phyloP scores from a whole-genome alignment of 2,797 vertebrate species.

The Discoglossus pictus region DNA sequence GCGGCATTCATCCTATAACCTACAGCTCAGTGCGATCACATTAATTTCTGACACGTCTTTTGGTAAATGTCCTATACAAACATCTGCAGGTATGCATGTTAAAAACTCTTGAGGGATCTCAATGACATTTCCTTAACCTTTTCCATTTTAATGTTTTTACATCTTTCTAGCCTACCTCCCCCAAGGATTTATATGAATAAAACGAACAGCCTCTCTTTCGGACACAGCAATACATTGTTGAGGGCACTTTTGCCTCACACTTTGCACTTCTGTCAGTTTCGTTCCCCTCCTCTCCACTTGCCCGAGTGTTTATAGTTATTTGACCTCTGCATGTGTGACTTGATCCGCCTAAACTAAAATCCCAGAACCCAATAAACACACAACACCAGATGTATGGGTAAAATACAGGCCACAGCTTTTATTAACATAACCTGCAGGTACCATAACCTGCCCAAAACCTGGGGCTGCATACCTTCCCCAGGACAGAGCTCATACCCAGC shows the following conservation, averaged over 20 bases:
- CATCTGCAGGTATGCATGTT: conserved; percentile 26
- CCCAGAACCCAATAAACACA: no score
- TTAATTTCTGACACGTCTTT: conserved; percentile 38
- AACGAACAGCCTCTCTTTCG: neutral
- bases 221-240: conserved; percentile 39
- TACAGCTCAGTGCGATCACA: conserved; percentile 28
- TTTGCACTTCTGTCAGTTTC: conserved; percentile 35
- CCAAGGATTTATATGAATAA: conserved; percentile 17
- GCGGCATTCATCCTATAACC: no score
- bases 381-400: no score
- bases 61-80: conserved; percentile 39
- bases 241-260: conserved; percentile 16
- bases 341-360: no score
- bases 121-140: conserved; percentile 56
- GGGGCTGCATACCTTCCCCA: no score
- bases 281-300: conserved; percentile 62
- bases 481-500: no score
- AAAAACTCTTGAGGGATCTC: conserved; percentile 41
- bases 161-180: conserved; percentile 37
- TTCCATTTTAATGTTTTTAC: conserved; percentile 43
- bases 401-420: no score
- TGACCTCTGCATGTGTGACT: no score
- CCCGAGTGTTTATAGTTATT: conserved; percentile 75
- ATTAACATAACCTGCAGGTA: no score
- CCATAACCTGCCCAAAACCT: no score